Percentiles rank a stretch among this genome's conserved stretches.
Evolutionary conservation across 1,140 invertebrate genomes (phyloP).

Genomic region (Vollenhovia emeryi): DNA sequence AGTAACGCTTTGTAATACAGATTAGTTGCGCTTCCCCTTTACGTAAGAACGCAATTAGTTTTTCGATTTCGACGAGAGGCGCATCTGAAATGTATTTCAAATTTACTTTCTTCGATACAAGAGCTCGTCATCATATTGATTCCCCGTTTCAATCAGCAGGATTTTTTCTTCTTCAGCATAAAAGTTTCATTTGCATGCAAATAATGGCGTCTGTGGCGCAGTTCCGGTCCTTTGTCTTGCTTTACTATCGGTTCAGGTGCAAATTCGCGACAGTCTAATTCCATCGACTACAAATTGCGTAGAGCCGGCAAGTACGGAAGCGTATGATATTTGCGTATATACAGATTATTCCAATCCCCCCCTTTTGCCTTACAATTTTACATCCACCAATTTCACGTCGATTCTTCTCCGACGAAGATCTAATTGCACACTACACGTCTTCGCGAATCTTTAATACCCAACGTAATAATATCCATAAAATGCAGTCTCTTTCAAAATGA

Average conservation of each 20-base stretch:
- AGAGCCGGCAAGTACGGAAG: neutral
- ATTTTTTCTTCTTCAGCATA: constrained; percentile 42
- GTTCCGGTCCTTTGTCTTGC: constrained; percentile 46
- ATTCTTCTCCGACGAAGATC: neutral
- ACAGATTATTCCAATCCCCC: neutral
- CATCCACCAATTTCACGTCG: neutral
- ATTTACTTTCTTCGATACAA: constrained; percentile 27
- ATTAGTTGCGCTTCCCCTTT: neutral
- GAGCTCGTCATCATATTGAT: constrained; percentile 3
- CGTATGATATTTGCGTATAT: constrained; percentile 6
- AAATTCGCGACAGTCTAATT: constrained; percentile 59
- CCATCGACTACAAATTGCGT: constrained; percentile 26
- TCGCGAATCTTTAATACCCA: neutral
- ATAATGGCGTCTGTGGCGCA: constrained; percentile 36
- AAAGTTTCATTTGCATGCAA: constrained; percentile 57
- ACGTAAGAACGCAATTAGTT: constrained; percentile 16
- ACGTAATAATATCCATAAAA: neutral
- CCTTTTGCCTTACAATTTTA: neutral
- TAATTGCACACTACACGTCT: neutral
- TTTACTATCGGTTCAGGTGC: constrained; percentile 60
- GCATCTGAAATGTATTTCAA: neutral
- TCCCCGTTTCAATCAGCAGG: constrained; percentile 13
- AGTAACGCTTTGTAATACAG: neutral
- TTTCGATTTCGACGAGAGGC: constrained; percentile 3
- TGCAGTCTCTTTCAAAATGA: neutral